These are phyloP conservation scores for Lochmaea capreae DNA, from an alignment of 2,888 invertebrate species.

Conservation along the genomic window DNA sequence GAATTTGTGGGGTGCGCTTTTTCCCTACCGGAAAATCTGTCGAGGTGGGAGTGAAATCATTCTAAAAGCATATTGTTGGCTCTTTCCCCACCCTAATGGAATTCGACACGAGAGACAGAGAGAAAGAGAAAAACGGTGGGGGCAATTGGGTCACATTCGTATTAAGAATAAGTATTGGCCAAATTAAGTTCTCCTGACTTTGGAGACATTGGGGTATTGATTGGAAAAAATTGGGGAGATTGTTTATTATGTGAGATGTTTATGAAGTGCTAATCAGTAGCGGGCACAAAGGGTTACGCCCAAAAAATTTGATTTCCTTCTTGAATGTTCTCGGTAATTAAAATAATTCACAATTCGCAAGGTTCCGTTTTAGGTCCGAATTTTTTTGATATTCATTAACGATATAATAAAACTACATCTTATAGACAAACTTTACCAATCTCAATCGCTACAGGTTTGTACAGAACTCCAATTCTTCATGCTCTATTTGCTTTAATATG, in stretches of 20 bases:
- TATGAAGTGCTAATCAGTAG: slow-evolving; percentile 36
- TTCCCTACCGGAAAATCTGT: slow-evolving; percentile 43
- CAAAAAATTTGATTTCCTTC: not conserved
- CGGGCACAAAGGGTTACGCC: slow-evolving; percentile 13
- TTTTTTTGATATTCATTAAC: too few species aligned
- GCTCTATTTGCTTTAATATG: too few species aligned
- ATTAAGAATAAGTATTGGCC: slow-evolving; percentile 47
- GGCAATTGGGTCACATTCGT: slow-evolving; percentile 48
- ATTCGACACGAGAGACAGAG: slow-evolving; percentile 26
- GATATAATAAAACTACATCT: too few species aligned
- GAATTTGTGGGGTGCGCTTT: slow-evolving; percentile 45
- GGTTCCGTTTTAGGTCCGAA: too few species aligned
- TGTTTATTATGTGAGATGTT: slow-evolving; percentile 43
- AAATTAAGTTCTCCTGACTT: slow-evolving; percentile 47
- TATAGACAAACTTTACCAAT: too few species aligned
- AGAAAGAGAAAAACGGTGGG: slow-evolving; percentile 28
- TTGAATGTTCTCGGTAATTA: too few species aligned
- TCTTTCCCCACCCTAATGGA: slow-evolving; percentile 38
- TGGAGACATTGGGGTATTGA: slow-evolving; percentile 45
- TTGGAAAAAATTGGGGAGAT: slow-evolving; percentile 44
- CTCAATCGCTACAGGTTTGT: too few species aligned
- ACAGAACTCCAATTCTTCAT: too few species aligned
- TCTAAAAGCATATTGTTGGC: slow-evolving; percentile 47
- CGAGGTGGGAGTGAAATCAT: slow-evolving; percentile 40
- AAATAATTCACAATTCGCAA: too few species aligned